These are phyloP conservation scores for Deilephila porcellus DNA, from an alignment of 2,888 invertebrate genomes.

Conservation along the genomic window DNA sequence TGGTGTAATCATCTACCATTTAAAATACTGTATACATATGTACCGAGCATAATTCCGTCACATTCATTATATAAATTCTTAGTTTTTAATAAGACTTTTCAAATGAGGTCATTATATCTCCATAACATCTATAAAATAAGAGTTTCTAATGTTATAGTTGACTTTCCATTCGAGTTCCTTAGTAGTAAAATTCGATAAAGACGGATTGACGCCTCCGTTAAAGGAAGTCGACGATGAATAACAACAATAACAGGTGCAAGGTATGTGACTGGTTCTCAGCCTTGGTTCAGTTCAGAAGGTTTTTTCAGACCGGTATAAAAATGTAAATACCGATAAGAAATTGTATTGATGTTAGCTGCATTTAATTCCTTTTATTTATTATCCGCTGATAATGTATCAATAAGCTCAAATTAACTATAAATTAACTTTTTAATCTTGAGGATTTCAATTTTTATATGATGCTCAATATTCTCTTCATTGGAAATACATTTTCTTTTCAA, in stretches of 20 bases:
- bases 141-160: no score
- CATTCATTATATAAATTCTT: no score
- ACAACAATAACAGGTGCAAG: not conserved
- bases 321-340: not conserved
- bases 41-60: no score
- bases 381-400: conserved; percentile 32
- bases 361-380: conserved; percentile 24
- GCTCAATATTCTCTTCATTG: no score
- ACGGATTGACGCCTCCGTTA: not conserved
- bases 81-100: no score
- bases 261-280: no score
- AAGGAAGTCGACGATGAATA: not conserved
- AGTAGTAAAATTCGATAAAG: not conserved
- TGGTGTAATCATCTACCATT: not conserved
- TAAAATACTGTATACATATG: not conserved
- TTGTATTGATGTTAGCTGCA: not conserved
- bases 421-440: not conserved
- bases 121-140: no score
- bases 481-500: no score
- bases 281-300: not conserved
- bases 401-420: not conserved
- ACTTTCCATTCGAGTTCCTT: no score
- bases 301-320: not conserved
- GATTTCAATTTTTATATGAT: no score
- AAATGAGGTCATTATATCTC: no score